Evolutionary conservation across 2,113 vertebrate species (phyloP).

Genomic region (Agapornis roseicollis): DNA sequence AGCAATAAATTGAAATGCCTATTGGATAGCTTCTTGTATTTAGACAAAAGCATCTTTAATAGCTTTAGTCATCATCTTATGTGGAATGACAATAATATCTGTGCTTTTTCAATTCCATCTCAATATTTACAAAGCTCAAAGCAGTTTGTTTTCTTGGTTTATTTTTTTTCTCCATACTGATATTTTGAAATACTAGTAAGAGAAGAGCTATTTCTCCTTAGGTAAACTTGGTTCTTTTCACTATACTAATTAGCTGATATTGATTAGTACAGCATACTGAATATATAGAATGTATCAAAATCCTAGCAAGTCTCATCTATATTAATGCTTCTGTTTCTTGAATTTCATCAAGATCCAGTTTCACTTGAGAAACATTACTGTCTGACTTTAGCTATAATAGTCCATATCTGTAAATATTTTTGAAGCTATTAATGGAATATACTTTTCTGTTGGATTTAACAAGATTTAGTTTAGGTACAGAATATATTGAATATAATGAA

Average conservation of each 20-base stretch:
- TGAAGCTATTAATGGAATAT: not conserved
- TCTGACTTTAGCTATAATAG: not conserved
- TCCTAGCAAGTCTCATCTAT: not conserved
- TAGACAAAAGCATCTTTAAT: not conserved
- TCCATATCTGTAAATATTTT: not conserved
- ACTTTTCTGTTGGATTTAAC: not conserved
- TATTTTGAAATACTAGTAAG: not conserved
- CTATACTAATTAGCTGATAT: not conserved
- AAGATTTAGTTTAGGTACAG: not conserved
- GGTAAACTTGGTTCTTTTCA: not conserved
- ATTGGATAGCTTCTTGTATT: not conserved
- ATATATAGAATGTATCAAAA: not conserved
- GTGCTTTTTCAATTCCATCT: not conserved
- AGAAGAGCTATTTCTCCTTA: not conserved
- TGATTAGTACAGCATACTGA: not conserved
- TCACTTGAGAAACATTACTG: not conserved
- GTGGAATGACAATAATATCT: not conserved
- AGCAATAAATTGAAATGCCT: not conserved
- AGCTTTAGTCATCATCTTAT: not conserved
- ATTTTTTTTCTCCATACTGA: not conserved
- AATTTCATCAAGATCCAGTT: not conserved
- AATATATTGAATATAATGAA: not conserved
- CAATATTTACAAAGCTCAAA: not conserved
- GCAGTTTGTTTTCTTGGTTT: not conserved
- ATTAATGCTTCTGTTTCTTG: not conserved